Percentiles rank a stretch among this genome's conserved stretches.
Conservation (phyloP, 2,888 invertebrate genomes). For the Drosophila meridionalis region DNA sequence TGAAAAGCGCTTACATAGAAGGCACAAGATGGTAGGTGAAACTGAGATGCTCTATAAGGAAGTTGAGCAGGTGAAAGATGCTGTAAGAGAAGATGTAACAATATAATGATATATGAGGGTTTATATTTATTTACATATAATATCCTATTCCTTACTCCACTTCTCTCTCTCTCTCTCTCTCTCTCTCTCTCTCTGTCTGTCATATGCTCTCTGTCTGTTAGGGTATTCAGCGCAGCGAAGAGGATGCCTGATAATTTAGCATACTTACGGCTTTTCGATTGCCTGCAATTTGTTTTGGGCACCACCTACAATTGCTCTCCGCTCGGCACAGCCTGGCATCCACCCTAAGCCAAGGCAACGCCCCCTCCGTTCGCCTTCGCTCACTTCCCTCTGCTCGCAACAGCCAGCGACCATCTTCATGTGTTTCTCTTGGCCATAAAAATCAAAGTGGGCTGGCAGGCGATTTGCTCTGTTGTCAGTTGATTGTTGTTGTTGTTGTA, state of each 20-base stretch:
- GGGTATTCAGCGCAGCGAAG: constrained; percentile 55
- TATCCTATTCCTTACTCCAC: background rate
- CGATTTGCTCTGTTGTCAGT: constrained; percentile 71
- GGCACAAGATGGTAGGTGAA: background rate
- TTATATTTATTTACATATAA: background rate
- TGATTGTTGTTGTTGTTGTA: constrained; percentile 47
- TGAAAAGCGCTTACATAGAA: constrained; percentile 32
- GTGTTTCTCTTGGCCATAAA: constrained; percentile 64
- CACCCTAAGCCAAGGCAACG: constrained; percentile 30
- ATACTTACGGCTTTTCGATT: constrained; percentile 74
- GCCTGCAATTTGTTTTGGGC: constrained; percentile 77
- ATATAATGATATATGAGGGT: background rate
- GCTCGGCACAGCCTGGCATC: constrained; percentile 55
- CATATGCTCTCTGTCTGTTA: constrained; percentile 17
- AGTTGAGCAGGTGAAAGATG: background rate
- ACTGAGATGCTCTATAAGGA: background rate
- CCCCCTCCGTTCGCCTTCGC: background rate
- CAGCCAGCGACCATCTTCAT: constrained; percentile 42
- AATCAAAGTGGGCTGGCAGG: constrained; percentile 80
- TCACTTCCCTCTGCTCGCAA: background rate
- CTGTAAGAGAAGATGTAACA: background rate
- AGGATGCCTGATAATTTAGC: constrained; percentile 76
- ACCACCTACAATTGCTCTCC: constrained; percentile 70
- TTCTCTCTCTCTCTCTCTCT: background rate
- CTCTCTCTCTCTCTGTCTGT: background rate